Evolutionary conservation across 2,113 vertebrate species (phyloP).

Genomic region (Rhinolophus sinicus): DNA sequence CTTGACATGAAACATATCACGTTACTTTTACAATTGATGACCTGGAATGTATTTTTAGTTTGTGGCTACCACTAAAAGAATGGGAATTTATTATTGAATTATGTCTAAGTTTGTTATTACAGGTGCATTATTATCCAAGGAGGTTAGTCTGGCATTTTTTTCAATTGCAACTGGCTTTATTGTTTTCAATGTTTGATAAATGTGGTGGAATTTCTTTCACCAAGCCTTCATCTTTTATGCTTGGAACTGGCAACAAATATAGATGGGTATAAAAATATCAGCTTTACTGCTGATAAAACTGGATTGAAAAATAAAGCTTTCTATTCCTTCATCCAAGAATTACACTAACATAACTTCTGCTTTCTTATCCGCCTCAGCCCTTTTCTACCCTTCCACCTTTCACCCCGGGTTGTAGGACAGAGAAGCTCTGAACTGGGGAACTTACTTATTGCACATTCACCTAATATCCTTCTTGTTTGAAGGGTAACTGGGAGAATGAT

Average conservation of each 20-base stretch:
- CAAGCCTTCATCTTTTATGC: background rate
- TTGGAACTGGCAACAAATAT: background rate
- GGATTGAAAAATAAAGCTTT: conserved; percentile 8
- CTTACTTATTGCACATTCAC: background rate
- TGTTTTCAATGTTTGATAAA: background rate
- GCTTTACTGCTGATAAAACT: background rate
- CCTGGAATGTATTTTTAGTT: background rate
- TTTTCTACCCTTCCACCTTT: background rate
- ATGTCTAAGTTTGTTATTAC: background rate
- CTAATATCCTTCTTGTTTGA: background rate
- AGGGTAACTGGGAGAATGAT: background rate
- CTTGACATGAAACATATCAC: background rate
- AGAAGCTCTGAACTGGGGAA: background rate
- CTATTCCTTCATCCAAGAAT: background rate
- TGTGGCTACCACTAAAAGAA: background rate
- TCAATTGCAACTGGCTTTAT: conserved; percentile 25
- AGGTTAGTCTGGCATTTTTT: background rate
- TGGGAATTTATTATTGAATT: background rate
- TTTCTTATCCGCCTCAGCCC: background rate
- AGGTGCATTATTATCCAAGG: background rate
- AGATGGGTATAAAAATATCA: background rate
- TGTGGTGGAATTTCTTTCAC: background rate
- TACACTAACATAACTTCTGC: background rate
- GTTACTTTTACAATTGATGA: background rate
- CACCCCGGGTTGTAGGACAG: background rate